Percentiles rank a stretch among this genome's conserved stretches.
Evolutionary conservation across 1,140 invertebrate genomes (phyloP).

Genomic region (Mizuhopecten yessoensis): DNA sequence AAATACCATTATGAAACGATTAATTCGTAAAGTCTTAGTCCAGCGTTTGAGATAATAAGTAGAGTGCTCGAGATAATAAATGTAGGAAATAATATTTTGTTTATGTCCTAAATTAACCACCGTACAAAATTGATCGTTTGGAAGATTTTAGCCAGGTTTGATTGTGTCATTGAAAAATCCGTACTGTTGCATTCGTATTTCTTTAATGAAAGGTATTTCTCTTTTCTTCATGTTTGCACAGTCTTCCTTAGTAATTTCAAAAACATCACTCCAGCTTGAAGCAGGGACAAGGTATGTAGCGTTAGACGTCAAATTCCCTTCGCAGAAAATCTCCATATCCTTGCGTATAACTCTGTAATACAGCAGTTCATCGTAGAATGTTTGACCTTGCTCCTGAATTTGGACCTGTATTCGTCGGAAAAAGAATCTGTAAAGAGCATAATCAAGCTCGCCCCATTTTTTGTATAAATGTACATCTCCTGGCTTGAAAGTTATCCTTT

Average conservation of each 20-base stretch:
- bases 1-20: no score
- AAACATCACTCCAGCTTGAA: constrained; percentile 57
- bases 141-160: background rate
- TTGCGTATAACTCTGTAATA: constrained; percentile 60
- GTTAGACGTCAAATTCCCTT: background rate
- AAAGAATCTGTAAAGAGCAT: background rate
- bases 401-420: constrained; percentile 50
- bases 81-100: no score
- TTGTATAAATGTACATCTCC: background rate
- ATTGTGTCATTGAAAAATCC: background rate
- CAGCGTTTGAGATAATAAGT: no score
- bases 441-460: background rate
- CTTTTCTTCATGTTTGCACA: background rate
- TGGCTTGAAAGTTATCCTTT: background rate
- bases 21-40: no score
- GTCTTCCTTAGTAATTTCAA: constrained; percentile 46
- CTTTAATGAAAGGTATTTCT: background rate
- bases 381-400: constrained; percentile 49
- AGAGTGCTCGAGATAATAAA: no score
- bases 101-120: no score
- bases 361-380: constrained; percentile 62
- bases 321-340: constrained; percentile 63
- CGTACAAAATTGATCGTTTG: background rate
- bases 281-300: background rate
- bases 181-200: background rate